Percentiles rank a stretch among this genome's conserved stretches.
phyloP scores from a whole-genome alignment of 2,113 vertebrate species.

The Lophius piscatorius region DNA sequence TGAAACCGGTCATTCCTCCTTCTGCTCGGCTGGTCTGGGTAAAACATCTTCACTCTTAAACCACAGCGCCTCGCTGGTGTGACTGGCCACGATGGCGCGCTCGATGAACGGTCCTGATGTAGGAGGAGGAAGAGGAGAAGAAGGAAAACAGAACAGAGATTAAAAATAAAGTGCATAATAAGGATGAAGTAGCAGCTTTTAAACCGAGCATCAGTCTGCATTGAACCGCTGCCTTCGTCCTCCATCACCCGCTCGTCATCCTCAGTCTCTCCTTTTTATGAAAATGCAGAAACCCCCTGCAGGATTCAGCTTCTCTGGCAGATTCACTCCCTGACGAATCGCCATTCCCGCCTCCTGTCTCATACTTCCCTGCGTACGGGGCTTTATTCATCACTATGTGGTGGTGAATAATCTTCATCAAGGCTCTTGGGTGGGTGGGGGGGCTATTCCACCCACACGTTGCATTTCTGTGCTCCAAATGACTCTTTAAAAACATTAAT shows the following conservation, averaged over 20 bases:
- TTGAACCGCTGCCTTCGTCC: conserved; percentile 11
- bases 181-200: not conserved
- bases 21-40: conserved; percentile 38
- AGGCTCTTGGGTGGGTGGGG: not conserved
- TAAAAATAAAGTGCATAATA: too few relatives aligned
- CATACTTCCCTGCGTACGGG: not conserved
- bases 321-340: conserved; percentile 27
- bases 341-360: conserved; percentile 5
- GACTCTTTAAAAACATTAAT: conserved; percentile 19
- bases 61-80: conserved; percentile 87
- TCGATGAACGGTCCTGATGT: conserved; percentile 86
- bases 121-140: conserved; percentile 2
- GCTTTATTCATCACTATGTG: conserved; percentile 12
- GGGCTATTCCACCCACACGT: conserved; percentile 8
- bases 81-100: conserved; percentile 80
- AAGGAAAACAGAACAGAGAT: not conserved
- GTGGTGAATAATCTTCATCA: conserved; percentile 25
- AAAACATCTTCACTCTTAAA: conserved; percentile 79
- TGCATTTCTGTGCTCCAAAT: conserved; percentile 1
- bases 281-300: conserved; percentile 16
- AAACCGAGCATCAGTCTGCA: not conserved
- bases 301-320: conserved; percentile 8
- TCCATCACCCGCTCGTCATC: not conserved
- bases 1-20: conserved; percentile 9
- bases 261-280: not conserved